These are phyloP conservation scores for Orestias chungarensis DNA, from an alignment of 2,797 vertebrate genomes.

Conservation along the genomic window DNA sequence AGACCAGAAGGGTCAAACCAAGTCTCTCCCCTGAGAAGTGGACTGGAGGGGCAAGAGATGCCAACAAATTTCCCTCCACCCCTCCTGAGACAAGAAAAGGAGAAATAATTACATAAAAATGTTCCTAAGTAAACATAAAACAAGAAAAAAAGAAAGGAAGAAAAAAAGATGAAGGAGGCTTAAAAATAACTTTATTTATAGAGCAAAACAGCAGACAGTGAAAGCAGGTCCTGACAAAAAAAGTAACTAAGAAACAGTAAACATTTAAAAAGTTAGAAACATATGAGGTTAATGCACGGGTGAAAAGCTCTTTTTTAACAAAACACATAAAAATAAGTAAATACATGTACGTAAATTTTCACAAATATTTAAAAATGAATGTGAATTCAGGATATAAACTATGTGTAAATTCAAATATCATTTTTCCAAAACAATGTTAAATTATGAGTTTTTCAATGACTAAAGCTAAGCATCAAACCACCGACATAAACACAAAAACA, in stretches of 20 bases:
- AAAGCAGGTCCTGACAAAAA: background rate
- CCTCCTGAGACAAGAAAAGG: constrained; percentile 38
- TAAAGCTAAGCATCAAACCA: background rate
- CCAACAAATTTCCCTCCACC: constrained; percentile 56
- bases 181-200: background rate
- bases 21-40: constrained; percentile 74
- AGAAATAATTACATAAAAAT: background rate
- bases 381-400: too few species aligned
- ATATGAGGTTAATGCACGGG: too few species aligned
- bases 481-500: too few species aligned
- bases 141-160: background rate
- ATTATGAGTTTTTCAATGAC: background rate
- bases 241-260: background rate
- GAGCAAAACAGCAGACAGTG: background rate
- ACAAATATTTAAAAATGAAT: background rate
- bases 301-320: too few species aligned
- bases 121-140: background rate
- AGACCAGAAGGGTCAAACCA: constrained; percentile 79
- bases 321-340: background rate
- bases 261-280: too few species aligned
- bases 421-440: background rate
- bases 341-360: background rate
- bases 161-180: background rate
- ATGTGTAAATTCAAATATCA: background rate
- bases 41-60: constrained; percentile 74